Evolutionary conservation across 2,113 vertebrate genomes (phyloP).

Genomic region (Zapus hudsonius): DNA sequence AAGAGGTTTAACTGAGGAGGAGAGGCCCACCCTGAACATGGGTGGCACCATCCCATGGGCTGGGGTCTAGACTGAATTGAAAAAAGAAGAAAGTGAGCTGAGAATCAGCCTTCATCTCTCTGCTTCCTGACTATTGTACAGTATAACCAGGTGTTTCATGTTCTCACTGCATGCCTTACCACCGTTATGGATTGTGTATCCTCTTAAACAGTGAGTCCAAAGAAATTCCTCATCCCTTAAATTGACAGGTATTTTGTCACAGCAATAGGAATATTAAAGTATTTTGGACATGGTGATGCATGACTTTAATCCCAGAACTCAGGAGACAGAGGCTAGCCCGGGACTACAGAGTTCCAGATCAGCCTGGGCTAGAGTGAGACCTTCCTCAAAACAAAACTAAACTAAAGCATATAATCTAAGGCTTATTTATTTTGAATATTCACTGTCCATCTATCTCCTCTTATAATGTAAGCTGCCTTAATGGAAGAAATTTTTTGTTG

Average conservation of each 20-base stretch:
- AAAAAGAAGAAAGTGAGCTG: not conserved
- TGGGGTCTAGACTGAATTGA: not conserved
- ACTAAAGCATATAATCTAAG: not conserved
- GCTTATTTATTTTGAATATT: conserved; percentile 15
- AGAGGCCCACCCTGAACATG: not conserved
- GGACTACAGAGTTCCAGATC: no score
- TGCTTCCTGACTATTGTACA: not conserved
- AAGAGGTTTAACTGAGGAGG: not conserved
- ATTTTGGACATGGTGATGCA: no score
- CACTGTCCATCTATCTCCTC: not conserved
- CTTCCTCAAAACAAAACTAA: no score
- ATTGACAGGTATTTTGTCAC: not conserved
- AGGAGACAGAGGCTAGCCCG: no score
- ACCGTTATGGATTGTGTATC: not conserved
- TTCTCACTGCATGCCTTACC: not conserved
- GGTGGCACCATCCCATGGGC: not conserved
- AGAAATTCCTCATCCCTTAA: not conserved
- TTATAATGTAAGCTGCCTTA: not conserved
- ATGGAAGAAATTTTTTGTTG: not conserved
- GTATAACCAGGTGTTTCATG: not conserved
- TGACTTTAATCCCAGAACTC: no score
- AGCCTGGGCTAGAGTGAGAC: no score
- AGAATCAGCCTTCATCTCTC: not conserved
- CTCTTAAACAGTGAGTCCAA: not conserved
- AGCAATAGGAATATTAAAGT: not conserved